These are phyloP conservation scores for Karalla daura DNA, from an alignment of 2,797 vertebrate genomes.

Conservation along the genomic window DNA sequence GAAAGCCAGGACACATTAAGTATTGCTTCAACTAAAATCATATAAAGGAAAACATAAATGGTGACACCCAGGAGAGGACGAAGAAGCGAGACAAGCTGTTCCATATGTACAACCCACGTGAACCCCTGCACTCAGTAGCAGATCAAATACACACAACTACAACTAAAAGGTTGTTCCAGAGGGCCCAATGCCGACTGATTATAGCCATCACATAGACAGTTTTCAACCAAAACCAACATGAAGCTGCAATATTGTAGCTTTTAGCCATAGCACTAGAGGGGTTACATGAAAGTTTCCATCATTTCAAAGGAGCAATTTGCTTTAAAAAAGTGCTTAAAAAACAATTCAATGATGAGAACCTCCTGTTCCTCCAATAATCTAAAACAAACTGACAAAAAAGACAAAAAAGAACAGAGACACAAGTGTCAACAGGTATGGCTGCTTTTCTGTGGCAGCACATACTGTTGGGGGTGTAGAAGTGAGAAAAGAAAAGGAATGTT, in stretches of 20 bases:
- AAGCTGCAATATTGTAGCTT: constrained; percentile 51
- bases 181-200: constrained; percentile 56
- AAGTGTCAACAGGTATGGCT: constrained; percentile 84
- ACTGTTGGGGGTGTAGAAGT: constrained; percentile 30
- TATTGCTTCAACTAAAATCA: constrained; percentile 81
- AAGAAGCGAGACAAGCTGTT: constrained; percentile 77
- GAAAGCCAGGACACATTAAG: constrained; percentile 83
- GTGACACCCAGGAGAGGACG: constrained; percentile 67
- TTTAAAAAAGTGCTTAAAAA: constrained; percentile 23
- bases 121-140: constrained; percentile 49
- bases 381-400: constrained; percentile 59
- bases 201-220: constrained; percentile 57
- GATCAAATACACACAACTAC: constrained; percentile 26
- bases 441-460: constrained; percentile 64
- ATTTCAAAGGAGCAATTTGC: constrained; percentile 29
- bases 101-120: constrained; percentile 73
- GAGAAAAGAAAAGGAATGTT: constrained; percentile 58
- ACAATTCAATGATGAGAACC: constrained; percentile 54
- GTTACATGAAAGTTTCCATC: constrained; percentile 46
- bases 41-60: constrained; percentile 86
- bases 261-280: constrained; percentile 50
- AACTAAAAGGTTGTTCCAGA: constrained; percentile 38
- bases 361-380: constrained; percentile 67
- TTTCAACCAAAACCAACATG: constrained; percentile 38
- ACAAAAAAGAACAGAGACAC: constrained; percentile 83